Conservation (phyloP, 2,113 vertebrate species). For the Delphinus delphis region DNA sequence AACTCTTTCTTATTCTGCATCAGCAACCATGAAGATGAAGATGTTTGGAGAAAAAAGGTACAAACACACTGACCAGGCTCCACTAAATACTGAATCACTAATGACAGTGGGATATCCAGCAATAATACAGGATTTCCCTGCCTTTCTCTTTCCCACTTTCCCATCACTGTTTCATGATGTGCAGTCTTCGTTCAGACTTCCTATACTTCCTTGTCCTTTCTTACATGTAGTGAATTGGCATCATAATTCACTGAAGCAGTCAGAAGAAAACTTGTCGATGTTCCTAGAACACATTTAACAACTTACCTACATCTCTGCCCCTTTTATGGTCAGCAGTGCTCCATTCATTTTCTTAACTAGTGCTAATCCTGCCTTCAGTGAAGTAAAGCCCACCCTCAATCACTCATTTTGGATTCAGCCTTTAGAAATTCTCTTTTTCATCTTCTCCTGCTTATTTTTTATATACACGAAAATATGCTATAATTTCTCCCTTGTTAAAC, state of each 20-base stretch:
- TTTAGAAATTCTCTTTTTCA: not conserved
- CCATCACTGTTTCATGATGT: not conserved
- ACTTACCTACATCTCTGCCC: not conserved
- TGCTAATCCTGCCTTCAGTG: not conserved
- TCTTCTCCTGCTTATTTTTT: not conserved
- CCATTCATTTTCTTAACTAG: not conserved
- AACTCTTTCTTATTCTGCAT: not conserved
- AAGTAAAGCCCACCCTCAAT: not conserved
- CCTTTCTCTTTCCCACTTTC: not conserved
- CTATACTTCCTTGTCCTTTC: not conserved
- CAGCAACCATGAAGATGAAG: not conserved
- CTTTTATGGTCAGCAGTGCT: not conserved
- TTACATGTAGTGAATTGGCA: not conserved
- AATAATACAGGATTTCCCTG: not conserved
- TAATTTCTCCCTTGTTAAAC: not conserved
- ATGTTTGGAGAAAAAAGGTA: not conserved
- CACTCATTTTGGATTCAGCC: not conserved
- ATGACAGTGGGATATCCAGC: too few relatives aligned
- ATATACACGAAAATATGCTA: not conserved
- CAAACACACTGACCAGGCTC: not conserved
- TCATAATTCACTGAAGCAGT: not conserved
- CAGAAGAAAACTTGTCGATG: not conserved
- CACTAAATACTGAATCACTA: not conserved
- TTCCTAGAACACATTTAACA: not conserved
- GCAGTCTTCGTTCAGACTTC: not conserved